Base-by-base conservation (phyloP, 2,113 vertebrate species). In the Notarius lentiginosus region DNA sequence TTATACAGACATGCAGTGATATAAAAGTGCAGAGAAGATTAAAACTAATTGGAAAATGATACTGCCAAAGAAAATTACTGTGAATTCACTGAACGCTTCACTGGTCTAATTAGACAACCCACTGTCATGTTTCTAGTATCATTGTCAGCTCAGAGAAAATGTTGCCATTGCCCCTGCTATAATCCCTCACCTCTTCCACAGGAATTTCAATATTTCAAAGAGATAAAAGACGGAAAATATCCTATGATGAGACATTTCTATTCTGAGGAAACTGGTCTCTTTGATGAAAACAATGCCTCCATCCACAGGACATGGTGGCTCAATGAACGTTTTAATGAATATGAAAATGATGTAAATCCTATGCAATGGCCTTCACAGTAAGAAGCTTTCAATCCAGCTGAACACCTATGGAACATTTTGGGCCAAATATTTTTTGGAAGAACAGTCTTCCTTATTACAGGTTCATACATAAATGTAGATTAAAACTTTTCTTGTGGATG, bases 91-190 rank as follows among this genome's bases (percentile, higher is more conserved):
- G 65, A 81, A 82, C 51, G 79, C 89, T 88, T 87, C 84, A 85
- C 70, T 87, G 87, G 85, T 85, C 83, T 88, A 88, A 90, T 90
- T 87, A 90, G 85, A 87, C 83, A 85, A 65, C 47, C 15, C 68
- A 84, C 86, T 88, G 86, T 80, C 83, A 84, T 84, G 85, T 87
- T 82, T 84, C 77, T 66, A 73, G 79, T 80, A 87, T 77, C 81
- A 79, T 86, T 87, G 86, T 81, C 73, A 91, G 85, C 47, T 83
- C 61, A 56, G 80, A 87, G 65, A 65, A 79, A 83, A 55, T 72
- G 82, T 61, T 81, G 30, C 82, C 61, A 10, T 72, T 82, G 82
- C 76, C 79, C 41, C 24, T 81, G 51, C 68, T 63, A 87, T 87
- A 60, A 87, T 88, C 85, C 85, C 63, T 82, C 55, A 82, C 49